These are phyloP conservation scores for Brachionus paranguensis DNA, from an alignment of 1,140 invertebrate genomes.

Conservation along the genomic window DNA sequence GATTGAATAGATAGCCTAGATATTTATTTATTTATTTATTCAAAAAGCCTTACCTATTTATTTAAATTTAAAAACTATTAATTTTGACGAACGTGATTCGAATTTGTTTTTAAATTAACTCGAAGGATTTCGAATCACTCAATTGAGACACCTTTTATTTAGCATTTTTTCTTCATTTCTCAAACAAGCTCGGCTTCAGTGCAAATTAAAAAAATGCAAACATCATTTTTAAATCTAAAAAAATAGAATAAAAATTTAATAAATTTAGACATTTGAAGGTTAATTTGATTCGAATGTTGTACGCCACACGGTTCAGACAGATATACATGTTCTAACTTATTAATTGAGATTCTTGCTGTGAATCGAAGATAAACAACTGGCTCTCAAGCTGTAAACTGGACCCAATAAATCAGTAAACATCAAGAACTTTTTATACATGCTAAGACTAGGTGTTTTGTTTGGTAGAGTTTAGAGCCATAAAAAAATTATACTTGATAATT, in stretches of 20 bases:
- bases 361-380: background rate
- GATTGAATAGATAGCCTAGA: background rate
- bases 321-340: background rate
- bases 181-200: background rate
- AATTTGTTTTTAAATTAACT: slow-evolving; percentile 12
- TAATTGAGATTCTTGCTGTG: background rate
- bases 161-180: background rate
- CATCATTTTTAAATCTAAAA: background rate
- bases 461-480: background rate
- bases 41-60: background rate
- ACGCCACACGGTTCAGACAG: background rate
- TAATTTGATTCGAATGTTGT: background rate
- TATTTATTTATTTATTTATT: background rate
- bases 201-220: background rate
- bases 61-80: background rate
- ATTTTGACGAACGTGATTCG: background rate
- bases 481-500: background rate
- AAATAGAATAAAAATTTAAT: background rate
- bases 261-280: background rate
- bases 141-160: slow-evolving; percentile 5
- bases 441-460: background rate
- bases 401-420: background rate
- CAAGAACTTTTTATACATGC: background rate
- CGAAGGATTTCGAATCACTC: slow-evolving; percentile 10
- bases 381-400: background rate